phyloP scores from a whole-genome alignment of 1,140 invertebrate genomes.

The Papilio aristodemus region DNA sequence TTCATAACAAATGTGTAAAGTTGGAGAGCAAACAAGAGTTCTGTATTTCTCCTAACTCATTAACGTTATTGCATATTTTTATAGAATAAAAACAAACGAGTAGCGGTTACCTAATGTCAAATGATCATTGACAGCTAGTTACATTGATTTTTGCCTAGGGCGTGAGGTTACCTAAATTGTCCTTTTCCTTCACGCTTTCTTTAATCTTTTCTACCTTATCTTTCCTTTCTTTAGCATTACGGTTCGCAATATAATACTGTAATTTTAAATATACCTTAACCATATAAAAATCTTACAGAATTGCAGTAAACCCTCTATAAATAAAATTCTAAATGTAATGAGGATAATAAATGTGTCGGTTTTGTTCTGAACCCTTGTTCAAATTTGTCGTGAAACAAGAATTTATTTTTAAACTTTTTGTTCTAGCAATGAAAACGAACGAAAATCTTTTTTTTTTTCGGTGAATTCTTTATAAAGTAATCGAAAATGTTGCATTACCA shows the following conservation, averaged over 20 bases:
- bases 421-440: constrained; percentile 2
- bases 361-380: constrained; percentile 21
- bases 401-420: constrained; percentile 20
- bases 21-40: background rate
- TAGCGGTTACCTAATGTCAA: too few species aligned
- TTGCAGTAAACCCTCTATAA: constrained; percentile 22
- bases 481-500: too few species aligned
- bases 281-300: constrained; percentile 11
- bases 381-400: constrained; percentile 16
- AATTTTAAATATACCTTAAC: background rate
- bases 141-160: too few species aligned
- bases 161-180: too few species aligned
- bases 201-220: too few species aligned
- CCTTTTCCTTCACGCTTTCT: too few species aligned
- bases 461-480: too few species aligned
- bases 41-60: background rate
- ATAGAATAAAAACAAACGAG: too few species aligned
- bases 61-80: background rate
- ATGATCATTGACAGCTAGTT: too few species aligned
- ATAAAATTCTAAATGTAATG: constrained; percentile 24
- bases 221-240: too few species aligned
- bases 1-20: background rate
- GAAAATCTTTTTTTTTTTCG: background rate
- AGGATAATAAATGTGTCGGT: constrained; percentile 18
- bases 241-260: background rate